Percentiles rank a stretch among this genome's conserved stretches.
These are phyloP conservation scores for Capromys pilorides DNA, from an alignment of 2,797 vertebrate species.

Conservation along the genomic window DNA sequence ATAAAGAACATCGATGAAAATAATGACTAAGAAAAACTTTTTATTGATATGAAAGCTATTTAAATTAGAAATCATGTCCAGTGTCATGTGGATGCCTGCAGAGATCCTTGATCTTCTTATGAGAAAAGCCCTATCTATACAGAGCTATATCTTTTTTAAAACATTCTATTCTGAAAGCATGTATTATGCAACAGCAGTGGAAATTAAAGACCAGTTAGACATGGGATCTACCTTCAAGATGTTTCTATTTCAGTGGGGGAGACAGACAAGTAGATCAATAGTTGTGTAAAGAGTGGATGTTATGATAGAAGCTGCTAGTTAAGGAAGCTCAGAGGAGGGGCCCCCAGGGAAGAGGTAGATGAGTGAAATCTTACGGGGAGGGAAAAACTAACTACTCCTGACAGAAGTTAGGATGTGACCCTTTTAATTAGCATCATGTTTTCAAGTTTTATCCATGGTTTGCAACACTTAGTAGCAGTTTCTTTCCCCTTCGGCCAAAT, in stretches of 20 bases:
- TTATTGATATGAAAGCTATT: background rate
- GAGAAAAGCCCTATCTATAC: background rate
- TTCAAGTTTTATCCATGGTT: background rate
- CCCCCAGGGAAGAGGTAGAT: background rate
- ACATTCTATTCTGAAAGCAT: constrained; percentile 49
- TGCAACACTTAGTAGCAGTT: background rate
- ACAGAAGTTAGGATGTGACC: background rate
- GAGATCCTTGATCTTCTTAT: constrained; percentile 8
- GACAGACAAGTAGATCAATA: background rate
- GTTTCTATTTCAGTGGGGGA: background rate
- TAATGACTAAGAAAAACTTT: background rate
- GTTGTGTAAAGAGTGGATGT: background rate
- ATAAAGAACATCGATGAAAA: background rate
- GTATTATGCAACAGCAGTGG: background rate
- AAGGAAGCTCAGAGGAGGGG: background rate
- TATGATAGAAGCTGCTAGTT: background rate
- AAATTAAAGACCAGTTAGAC: constrained; percentile 25
- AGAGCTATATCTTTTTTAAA: background rate
- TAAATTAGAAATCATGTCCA: constrained; percentile 30
- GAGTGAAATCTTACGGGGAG: background rate
- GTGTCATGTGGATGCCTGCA: background rate
- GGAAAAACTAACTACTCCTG: background rate
- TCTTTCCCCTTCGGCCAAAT: background rate
- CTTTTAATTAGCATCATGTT: background rate
- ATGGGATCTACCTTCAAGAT: background rate